phyloP scores from a whole-genome alignment of 1,140 invertebrate genomes.

The Achroia grisella region DNA sequence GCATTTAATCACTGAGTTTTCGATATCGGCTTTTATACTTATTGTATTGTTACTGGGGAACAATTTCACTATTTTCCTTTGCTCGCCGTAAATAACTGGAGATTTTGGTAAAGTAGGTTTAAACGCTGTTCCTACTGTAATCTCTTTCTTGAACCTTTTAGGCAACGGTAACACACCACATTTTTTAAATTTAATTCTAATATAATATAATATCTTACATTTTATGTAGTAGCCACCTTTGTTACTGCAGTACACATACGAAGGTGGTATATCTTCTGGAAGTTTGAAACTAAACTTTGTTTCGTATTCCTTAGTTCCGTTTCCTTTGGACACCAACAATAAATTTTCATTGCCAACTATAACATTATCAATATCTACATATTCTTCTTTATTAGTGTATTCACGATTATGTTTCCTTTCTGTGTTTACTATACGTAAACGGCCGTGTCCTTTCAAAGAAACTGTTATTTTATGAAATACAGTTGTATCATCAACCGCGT shows the following conservation, averaged over 20 bases:
- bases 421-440: neutral
- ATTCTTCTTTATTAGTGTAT: constrained; percentile 4
- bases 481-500: constrained; percentile 5
- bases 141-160: constrained; percentile 9
- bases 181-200: constrained; percentile 4
- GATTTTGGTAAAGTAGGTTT: constrained; percentile 3
- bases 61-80: constrained; percentile 3
- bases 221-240: neutral
- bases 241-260: neutral
- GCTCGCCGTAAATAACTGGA: constrained; percentile 5
- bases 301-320: constrained; percentile 1
- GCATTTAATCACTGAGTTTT: constrained; percentile 3
- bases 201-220: constrained; percentile 7
- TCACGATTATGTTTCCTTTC: neutral
- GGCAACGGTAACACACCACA: constrained; percentile 1
- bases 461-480: constrained; percentile 6
- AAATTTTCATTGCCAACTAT: neutral
- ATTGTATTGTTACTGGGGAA: constrained; percentile 7
- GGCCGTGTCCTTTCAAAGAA: constrained; percentile 5
- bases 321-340: neutral
- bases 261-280: constrained; percentile 8
- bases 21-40: constrained; percentile 6
- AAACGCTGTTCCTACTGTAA: constrained; percentile 1
- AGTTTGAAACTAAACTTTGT: constrained; percentile 6
- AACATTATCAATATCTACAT: constrained; percentile 2